phyloP scores from a whole-genome alignment of 2,888 invertebrate genomes.

The Silvanus unidentatus region DNA sequence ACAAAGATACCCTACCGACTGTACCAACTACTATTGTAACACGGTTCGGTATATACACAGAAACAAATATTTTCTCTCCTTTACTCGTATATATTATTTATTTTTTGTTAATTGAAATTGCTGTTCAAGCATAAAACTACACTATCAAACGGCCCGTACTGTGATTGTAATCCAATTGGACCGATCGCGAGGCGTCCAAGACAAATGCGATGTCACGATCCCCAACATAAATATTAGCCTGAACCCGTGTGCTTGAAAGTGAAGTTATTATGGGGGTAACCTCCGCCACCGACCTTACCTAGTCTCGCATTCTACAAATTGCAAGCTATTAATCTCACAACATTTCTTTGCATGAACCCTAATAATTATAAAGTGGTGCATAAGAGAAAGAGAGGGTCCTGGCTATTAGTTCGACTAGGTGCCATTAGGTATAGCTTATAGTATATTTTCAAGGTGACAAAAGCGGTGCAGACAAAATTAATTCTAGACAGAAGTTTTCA shows the following conservation, averaged over 20 bases:
- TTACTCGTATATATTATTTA: too few relatives aligned
- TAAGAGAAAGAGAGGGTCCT: too few relatives aligned
- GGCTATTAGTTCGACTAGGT: slow-evolving; percentile 1
- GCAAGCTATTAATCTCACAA: slow-evolving; percentile 37
- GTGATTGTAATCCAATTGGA: slow-evolving; percentile 27
- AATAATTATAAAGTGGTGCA: slow-evolving; percentile 12
- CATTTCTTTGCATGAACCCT: slow-evolving; percentile 24
- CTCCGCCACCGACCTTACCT: slow-evolving; percentile 38
- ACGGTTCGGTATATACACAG: too few relatives aligned
- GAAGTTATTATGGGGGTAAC: slow-evolving; percentile 42
- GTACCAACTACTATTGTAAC: too few relatives aligned
- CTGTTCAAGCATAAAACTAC: slow-evolving; percentile 32
- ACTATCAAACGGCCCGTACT: slow-evolving; percentile 21
- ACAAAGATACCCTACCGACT: too few relatives aligned
- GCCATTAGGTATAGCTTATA: not conserved
- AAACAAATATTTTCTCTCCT: too few relatives aligned
- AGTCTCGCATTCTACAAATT: slow-evolving; percentile 36
- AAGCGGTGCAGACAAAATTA: slow-evolving; percentile 3
- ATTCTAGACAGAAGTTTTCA: slow-evolving; percentile 4
- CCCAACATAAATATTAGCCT: slow-evolving; percentile 40
- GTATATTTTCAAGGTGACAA: too few relatives aligned
- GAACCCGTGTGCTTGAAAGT: slow-evolving; percentile 35
- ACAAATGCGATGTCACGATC: slow-evolving; percentile 43
- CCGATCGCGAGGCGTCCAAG: slow-evolving; percentile 32
- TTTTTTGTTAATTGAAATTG: slow-evolving; percentile 30